Conservation (phyloP, 2,113 vertebrate species). For the Silurus meridionalis region DNA sequence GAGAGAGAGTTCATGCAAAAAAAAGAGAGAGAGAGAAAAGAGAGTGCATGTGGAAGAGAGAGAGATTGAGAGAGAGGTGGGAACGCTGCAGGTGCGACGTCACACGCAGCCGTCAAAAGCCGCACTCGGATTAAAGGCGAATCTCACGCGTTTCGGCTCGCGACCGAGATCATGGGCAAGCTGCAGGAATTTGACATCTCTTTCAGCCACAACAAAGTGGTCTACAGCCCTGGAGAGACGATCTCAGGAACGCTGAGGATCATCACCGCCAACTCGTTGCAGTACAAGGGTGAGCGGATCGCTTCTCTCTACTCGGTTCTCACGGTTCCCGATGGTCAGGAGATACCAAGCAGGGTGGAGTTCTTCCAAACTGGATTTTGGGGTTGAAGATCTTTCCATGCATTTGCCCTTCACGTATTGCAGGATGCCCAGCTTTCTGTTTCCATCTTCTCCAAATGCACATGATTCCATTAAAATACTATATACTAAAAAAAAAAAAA, state of each 20-base stretch:
- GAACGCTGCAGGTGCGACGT: conserved; percentile 54
- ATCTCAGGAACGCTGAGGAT: conserved; percentile 84
- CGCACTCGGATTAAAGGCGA: neutral
- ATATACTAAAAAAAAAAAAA: neutral
- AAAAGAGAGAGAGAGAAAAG: conserved; percentile 1
- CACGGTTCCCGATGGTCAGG: neutral
- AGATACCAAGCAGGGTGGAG: neutral
- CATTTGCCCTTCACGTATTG: neutral
- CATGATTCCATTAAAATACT: neutral
- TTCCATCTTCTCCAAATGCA: neutral
- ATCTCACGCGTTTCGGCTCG: conserved; percentile 33
- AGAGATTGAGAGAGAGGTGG: conserved; percentile 14
- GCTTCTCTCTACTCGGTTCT: neutral
- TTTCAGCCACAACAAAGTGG: conserved; percentile 85
- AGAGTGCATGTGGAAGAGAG: neutral
- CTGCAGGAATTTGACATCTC: conserved; percentile 89
- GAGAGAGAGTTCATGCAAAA: neutral
- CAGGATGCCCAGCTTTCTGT: neutral
- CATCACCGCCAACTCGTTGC: conserved; percentile 76
- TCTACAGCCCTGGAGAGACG: conserved; percentile 89
- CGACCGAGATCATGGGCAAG: conserved; percentile 80
- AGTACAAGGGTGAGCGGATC: conserved; percentile 82
- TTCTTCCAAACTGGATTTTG: neutral
- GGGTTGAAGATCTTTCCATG: neutral
- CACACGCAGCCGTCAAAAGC: conserved; percentile 1